These are phyloP conservation scores for Monopterus albus DNA, from an alignment of 2,113 vertebrate genomes.

Conservation along the genomic window DNA sequence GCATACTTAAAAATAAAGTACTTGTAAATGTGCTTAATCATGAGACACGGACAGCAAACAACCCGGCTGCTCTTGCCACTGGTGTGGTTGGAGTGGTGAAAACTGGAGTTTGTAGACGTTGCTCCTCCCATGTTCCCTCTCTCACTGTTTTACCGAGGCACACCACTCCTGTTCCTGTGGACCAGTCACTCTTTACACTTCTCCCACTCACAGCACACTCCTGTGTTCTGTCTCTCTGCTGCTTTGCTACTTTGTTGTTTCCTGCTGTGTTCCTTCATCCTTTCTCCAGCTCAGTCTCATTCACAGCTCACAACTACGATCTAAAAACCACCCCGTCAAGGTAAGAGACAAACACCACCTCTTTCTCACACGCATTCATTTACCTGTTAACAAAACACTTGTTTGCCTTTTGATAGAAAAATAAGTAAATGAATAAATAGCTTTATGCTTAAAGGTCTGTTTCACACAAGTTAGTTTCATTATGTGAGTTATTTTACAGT, in stretches of 20 bases:
- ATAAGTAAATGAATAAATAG: not conserved
- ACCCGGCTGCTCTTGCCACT: not conserved
- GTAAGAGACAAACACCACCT: constrained; percentile 58
- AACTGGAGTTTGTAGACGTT: not conserved
- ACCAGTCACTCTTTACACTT: constrained; percentile 57
- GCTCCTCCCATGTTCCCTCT: constrained; percentile 60
- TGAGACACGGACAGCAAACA: not conserved
- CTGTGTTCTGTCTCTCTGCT: not conserved
- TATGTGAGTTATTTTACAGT: not conserved
- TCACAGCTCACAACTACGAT: not conserved
- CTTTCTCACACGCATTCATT: not conserved
- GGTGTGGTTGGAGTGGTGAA: constrained; percentile 56
- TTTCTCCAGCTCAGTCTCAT: not conserved
- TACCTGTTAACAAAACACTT: not conserved
- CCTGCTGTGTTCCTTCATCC: constrained; percentile 24
- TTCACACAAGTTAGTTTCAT: not conserved
- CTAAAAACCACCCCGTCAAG: constrained; percentile 42
- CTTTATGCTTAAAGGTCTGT: not conserved
- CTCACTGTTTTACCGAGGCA: constrained; percentile 47
- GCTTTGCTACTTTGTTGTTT: constrained; percentile 12
- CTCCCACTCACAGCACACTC: constrained; percentile 23
- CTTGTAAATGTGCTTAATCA: constrained; percentile 9
- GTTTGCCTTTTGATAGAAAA: no score
- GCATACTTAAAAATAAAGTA: not conserved
- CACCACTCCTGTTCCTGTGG: constrained; percentile 51